Conservation (phyloP, 2,797 vertebrate species). For the Synanceia verrucosa region DNA sequence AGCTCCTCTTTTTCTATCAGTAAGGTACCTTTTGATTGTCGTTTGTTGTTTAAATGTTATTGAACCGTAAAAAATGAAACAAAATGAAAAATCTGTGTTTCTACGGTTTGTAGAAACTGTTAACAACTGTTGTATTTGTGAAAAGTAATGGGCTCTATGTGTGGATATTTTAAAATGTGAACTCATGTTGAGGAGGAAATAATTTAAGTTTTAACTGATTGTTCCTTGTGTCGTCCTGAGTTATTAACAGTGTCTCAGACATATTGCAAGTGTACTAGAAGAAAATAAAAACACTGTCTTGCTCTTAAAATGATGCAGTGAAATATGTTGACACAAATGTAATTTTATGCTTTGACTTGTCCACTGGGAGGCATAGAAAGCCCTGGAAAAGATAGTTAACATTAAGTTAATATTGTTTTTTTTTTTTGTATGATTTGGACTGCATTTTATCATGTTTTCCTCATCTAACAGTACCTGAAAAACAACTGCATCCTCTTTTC, state of each 20-base stretch:
- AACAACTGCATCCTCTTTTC: too few species aligned
- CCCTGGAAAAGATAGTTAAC: not conserved
- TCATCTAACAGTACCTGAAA: too few species aligned
- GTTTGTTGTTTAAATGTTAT: slow-evolving; percentile 19
- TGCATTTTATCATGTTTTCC: too few species aligned
- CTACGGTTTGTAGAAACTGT: slow-evolving; percentile 40
- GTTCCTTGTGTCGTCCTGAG: slow-evolving; percentile 31
- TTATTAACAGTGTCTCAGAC: slow-evolving; percentile 46
- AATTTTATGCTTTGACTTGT: not conserved
- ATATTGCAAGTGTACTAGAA: slow-evolving; percentile 55
- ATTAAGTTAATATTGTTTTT: not conserved
- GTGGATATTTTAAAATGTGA: slow-evolving; percentile 56
- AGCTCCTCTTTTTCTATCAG: slow-evolving; percentile 1
- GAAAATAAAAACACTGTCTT: slow-evolving; percentile 52
- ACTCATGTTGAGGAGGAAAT: slow-evolving; percentile 8
- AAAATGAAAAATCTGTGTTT: slow-evolving; percentile 37
- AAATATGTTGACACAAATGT: too few species aligned
- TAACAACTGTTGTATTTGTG: slow-evolving; percentile 37
- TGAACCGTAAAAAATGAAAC: not conserved
- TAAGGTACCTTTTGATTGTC: not conserved
- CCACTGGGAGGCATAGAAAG: not conserved
- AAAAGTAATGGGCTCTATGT: slow-evolving; percentile 20
- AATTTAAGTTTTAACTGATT: slow-evolving; percentile 23
- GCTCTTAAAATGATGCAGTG: not conserved
- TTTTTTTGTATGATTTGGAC: too few species aligned